A percentile compares a stretch with the other conserved stretches of the same genome.
Conservation (phyloP, 2,113 vertebrate species). For the Catharus bicknelli region DNA sequence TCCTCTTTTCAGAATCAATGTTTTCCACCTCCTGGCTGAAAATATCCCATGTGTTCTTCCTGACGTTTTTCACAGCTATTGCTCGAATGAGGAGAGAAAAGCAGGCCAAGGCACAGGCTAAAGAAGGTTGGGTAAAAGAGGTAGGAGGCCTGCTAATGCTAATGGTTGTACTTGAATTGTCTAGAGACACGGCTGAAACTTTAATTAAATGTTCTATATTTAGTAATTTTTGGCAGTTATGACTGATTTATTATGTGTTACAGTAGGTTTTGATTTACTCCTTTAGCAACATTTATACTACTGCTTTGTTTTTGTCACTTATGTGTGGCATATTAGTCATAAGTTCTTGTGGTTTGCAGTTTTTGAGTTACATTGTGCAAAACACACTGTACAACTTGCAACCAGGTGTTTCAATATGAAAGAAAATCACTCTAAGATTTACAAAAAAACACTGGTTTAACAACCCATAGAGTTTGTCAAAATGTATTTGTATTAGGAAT, state of each 20-base stretch:
- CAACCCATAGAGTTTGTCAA: not conserved
- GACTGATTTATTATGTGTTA: conserved; percentile 68
- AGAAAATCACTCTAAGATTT: conserved; percentile 30
- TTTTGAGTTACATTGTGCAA: conserved; percentile 20
- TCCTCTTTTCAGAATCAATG: not conserved
- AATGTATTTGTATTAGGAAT: not conserved
- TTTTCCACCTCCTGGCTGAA: not conserved
- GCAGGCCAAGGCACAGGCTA: not conserved
- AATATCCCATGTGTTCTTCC: not conserved
- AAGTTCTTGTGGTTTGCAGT: conserved; percentile 28
- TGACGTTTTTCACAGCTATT: not conserved
- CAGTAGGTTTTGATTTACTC: conserved; percentile 65
- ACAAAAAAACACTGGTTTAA: not conserved
- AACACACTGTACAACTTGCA: conserved; percentile 11
- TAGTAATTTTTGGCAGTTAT: conserved; percentile 61
- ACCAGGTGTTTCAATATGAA: conserved; percentile 20
- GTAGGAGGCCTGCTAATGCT: not conserved
- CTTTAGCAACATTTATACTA: conserved; percentile 24
- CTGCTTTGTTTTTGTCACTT: conserved; percentile 56
- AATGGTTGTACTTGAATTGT: conserved; percentile 4
- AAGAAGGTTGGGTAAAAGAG: fast-evolving
- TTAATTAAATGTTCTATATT: conserved; percentile 69
- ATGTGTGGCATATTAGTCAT: not conserved
- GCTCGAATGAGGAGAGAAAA: not conserved
- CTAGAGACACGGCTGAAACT: conserved; percentile 3